phyloP scores from a whole-genome alignment of 1,140 invertebrate genomes.

The Zaprionus davidi region DNA sequence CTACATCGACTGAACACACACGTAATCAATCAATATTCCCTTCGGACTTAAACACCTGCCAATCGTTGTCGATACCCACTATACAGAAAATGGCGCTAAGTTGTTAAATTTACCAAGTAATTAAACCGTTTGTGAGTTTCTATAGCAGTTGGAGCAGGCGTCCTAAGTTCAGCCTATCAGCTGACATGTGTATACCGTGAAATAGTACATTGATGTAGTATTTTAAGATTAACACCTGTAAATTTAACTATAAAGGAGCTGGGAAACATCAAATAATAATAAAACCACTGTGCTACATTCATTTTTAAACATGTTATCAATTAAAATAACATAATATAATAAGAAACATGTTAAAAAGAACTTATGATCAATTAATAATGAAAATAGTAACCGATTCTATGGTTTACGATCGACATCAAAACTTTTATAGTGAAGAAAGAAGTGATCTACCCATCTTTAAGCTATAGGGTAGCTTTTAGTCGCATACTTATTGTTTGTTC shows the following conservation, averaged over 20 bases:
- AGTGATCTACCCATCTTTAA: neutral
- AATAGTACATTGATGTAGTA: neutral
- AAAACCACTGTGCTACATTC: neutral
- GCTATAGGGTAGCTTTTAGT: neutral
- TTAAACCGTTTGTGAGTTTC: neutral
- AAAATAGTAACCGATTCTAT: no score
- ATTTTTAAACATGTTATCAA: no score
- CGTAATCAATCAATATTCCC: constrained; percentile 21
- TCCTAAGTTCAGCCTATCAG: neutral
- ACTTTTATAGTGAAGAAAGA: no score
- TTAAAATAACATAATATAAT: no score
- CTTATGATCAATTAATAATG: no score
- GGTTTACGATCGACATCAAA: no score
- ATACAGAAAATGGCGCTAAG: neutral
- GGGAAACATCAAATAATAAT: no score
- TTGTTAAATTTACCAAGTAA: constrained; percentile 8
- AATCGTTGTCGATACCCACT: neutral
- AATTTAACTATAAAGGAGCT: neutral
- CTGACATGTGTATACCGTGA: neutral
- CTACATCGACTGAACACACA: neutral
- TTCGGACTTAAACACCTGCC: neutral
- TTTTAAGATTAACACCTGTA: no score
- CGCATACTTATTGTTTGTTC: neutral
- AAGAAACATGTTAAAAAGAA: no score
- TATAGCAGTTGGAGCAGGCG: neutral